Base-by-base conservation (phyloP, 2,113 vertebrate genomes). In the Lagopus leucura region DNA sequence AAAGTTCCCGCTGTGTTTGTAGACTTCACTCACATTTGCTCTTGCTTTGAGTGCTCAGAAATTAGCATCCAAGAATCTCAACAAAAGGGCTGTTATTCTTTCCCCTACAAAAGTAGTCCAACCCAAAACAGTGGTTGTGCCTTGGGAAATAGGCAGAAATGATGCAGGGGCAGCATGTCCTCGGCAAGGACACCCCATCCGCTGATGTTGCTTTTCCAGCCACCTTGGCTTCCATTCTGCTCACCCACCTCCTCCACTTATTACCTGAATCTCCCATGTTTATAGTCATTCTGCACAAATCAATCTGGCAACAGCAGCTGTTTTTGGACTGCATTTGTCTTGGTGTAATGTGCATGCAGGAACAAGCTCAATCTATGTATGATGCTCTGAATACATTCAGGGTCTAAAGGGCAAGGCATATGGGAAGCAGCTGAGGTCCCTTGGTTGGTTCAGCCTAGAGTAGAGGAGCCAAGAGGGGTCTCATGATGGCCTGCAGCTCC, bases 241-340 rank as follows among this genome's bases (percentile, higher is more conserved):
- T 36, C 70, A 86, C 21, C 50, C 9, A 34, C 6, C 8, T 58
- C n/a, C 65, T 55, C 20, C 66, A 72, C 28, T 58, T 71, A 55
- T 36, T 40, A 57, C 55, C 57, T 60, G 25, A 43, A 64, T 50
- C 25, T 40, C 61, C 27, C 3, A 0, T 57, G n/a, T 58, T 71
- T 45, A 11, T 45, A 18, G 52, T 15, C 58, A 28, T 18, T 81
- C 36, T 58, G 70, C 77, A 92, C 74, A 89, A 89, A 92, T 93
- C 57, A 45, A 54, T 71, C 16, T 83, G 72, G 47, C 61, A 82
- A 50, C 73, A 86, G 38, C 75, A 52, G 52, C 61, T 80, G 10
- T 10, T 88, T 78, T 43, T 61, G 63, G 63, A 43, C 42, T 61
- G 66, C 27, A n/a, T 86, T 61, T 86, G 57, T 63, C 43, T n/a